Base-by-base conservation (phyloP, 2,113 vertebrate species). In the Haemorhous mexicanus region DNA sequence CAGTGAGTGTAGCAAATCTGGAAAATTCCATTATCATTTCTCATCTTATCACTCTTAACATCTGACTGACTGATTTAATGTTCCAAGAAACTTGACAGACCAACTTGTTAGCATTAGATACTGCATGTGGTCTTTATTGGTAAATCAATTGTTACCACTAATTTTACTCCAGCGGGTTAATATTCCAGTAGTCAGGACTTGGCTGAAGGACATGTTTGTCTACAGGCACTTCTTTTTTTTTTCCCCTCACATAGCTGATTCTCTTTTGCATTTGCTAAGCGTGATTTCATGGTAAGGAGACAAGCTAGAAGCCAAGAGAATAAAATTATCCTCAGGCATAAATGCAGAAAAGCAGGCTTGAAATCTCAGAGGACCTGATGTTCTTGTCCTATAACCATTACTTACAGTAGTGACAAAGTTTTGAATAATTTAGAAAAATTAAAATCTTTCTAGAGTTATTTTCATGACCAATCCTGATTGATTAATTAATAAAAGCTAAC, bases 1-100 rank as follows among this genome's bases (percentile, higher is more conserved):
- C 75, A 56, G 32, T 1, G 10, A 78, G 59, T 72, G 37, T 62
- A 72, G 81, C 52, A 67, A 80, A 93, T 83, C 55, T 94, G 87
- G 89, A 96, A 96, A 95, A 92, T 85, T 94, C 76, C 56, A 59
- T 85, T 93, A 93, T 90, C 64, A 33, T 75, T 41, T 78, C 68
- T 93, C 0, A 1, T 89, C 77, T 72, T 95, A 93, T 88, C 63
- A 3, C 64, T 89, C 28, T 3, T 86, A 78, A 64, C 67, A 44
- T 94, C 81, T 88, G 75, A 90, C 55, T 93, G 62, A 76, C 53
- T 87, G 92, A 68, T 90, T 95, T 87, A 70, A 84, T 64, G 69
- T 72, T 96, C 68, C 72, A 84, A 95, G 78, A 91, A 59, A 94
- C 75, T 86, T 91, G 50, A 75, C 81, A 95, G 75, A 68, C 58